Evolutionary conservation across 92 coral and sea anemone genomes (phyloP), one percentile per base, ranked within the genome.

Genomic region (Palythoa grandis): DNA sequence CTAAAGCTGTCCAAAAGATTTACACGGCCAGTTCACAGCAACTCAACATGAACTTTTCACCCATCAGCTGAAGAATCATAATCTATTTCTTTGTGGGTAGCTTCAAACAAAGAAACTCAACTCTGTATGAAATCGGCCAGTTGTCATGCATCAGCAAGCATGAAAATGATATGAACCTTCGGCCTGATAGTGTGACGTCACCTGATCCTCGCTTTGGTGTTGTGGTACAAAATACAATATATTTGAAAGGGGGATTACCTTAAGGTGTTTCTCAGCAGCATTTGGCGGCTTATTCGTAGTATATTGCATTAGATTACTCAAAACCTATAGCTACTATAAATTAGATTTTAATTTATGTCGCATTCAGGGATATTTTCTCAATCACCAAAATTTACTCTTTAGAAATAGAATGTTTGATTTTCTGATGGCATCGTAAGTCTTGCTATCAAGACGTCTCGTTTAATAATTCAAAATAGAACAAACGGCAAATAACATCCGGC

Each of bases 151-250:
- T 67, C 47, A 80, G 61, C 40, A 67, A 66, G 47, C 78, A 85
- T 71, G 88, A 86, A 86, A 91, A 29, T 77, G n/a, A n/a, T n/a
- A n/a, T n/a, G 79, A 90, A 90, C 83, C 86, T 86, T 80, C 85
- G 65, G 61, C 84, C 85, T 61, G 56, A 76, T 29, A 29, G 37
- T 74, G 39, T 91, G 94, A 91, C 94, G 94, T 91, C 94, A 91
- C 57, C 48, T 29, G 3, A 67, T 17, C 89, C 94, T 91, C 92
- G 90, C 87, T 88, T 91, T 53, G 65, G 86, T 54, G 89, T 66
- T 5, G 12, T 11, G 23, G 37, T 20, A 6, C 20, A 16, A 58
- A 17, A 15, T 58, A 13, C 15, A n/a, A n/a, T 57, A 14, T 57
- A 14, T 15, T 14, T 14, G 7, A 12, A 16, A 58, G n/a, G n/a